Conservation (phyloP, 2,113 vertebrate genomes). For the Tachuris rubrigastra region DNA sequence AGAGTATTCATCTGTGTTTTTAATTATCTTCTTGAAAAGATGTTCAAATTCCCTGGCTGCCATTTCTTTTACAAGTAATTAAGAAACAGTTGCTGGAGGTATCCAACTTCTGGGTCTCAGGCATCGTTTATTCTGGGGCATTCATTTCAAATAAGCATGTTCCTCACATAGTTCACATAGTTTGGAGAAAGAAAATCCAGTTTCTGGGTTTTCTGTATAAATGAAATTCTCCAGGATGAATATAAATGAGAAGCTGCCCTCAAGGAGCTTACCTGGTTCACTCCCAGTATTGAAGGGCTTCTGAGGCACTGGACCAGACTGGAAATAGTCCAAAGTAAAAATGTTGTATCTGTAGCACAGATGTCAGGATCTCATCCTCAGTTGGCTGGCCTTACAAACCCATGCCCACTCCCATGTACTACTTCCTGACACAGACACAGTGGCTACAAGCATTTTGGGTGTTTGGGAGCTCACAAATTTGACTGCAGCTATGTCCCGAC, state of each 20-base stretch:
- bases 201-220: background rate
- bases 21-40: background rate
- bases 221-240: background rate
- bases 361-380: background rate
- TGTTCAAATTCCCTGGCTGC: background rate
- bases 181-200: background rate
- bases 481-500: background rate
- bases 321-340: background rate
- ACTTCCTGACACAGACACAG: background rate
- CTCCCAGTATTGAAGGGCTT: background rate
- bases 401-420: background rate
- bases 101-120: background rate
- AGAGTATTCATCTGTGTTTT: background rate
- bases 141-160: background rate
- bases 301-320: background rate
- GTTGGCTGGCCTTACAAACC: background rate
- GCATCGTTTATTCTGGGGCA: background rate
- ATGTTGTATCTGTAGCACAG: rapidly evolving
- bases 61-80: background rate
- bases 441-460: background rate
- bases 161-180: rapidly evolving
- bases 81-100: background rate
- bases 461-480: background rate
- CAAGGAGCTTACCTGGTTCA: background rate
- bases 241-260: background rate